Percentiles rank a stretch among this genome's conserved stretches.
These are phyloP conservation scores for Brenthis daphne DNA, from an alignment of 2,888 invertebrate species.

Conservation along the genomic window DNA sequence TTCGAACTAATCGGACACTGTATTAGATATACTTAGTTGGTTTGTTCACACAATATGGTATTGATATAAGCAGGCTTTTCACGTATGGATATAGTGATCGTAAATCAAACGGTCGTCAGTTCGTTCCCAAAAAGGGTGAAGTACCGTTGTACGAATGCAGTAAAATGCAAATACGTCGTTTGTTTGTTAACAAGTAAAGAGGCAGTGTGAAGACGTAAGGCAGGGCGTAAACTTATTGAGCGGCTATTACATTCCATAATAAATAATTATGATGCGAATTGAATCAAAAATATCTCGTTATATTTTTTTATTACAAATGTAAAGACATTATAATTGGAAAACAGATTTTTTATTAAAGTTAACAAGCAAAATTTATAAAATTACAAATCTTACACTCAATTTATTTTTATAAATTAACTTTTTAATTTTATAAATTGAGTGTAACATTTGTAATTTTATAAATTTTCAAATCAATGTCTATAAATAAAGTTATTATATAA, in stretches of 20 bases:
- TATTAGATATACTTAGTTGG: constrained; percentile 4
- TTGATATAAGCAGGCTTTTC: constrained; percentile 26
- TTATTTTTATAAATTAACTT: no score
- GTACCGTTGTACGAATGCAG: constrained; percentile 66
- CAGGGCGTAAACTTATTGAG: constrained; percentile 4
- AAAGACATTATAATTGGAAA: no score
- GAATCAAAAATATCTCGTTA: no score
- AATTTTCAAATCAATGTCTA: no score
- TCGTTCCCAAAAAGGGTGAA: constrained; percentile 58
- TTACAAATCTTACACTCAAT: no score
- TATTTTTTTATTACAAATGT: no score
- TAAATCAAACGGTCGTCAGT: constrained; percentile 54
- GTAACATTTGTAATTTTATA: no score
- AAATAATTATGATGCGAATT: background rate
- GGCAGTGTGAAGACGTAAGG: constrained; percentile 29
- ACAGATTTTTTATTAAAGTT: no score
- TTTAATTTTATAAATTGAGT: no score
- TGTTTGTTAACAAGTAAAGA: constrained; percentile 31
- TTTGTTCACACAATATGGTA: constrained; percentile 14
- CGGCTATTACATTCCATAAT: background rate
- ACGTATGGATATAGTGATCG: constrained; percentile 38
- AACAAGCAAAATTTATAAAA: no score
- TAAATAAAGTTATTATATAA: no score
- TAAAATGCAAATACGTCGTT: constrained; percentile 58
- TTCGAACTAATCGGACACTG: constrained; percentile 6